Evolutionary conservation across 2,888 invertebrate species (phyloP).

Genomic region (Asteroscopus sphinx): DNA sequence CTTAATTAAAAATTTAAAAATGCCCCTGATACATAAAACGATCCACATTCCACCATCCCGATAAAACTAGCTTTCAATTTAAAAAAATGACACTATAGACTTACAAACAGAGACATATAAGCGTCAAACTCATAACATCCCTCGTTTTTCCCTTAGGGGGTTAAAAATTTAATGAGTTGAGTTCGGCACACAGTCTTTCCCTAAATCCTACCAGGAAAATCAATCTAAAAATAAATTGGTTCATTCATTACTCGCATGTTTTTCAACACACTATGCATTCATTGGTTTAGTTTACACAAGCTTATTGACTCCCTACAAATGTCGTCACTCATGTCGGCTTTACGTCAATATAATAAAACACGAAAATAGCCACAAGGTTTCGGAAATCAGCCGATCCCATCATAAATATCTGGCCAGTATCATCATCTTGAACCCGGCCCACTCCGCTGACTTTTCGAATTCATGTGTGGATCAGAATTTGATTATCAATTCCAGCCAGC

Average conservation of each 20-base stretch:
- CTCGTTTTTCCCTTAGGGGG: too few species aligned
- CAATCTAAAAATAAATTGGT: neutral
- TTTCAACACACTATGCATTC: constrained; percentile 17
- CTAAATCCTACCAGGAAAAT: neutral
- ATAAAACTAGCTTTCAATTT: too few species aligned
- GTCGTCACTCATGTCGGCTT: constrained; percentile 25
- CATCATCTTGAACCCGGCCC: neutral
- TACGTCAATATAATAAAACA: constrained; percentile 23
- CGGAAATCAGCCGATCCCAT: constrained; percentile 17
- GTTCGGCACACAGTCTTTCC: neutral
- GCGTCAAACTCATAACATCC: too few species aligned
- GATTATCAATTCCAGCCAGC: too few species aligned
- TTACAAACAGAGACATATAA: too few species aligned
- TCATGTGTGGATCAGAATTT: too few species aligned
- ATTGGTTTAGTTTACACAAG: constrained; percentile 14
- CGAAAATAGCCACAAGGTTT: constrained; percentile 40
- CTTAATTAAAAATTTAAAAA: too few species aligned
- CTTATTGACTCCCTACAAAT: constrained; percentile 20
- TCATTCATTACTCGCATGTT: constrained; percentile 12
- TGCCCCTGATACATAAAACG: too few species aligned
- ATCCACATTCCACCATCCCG: too few species aligned
- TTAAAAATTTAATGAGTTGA: too few species aligned
- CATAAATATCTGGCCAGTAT: constrained; percentile 14
- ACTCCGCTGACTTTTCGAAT: too few species aligned
- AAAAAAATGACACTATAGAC: too few species aligned